These are phyloP conservation scores for Bedellia somnulentella DNA, from an alignment of 2,888 invertebrate species.

Conservation along the genomic window DNA sequence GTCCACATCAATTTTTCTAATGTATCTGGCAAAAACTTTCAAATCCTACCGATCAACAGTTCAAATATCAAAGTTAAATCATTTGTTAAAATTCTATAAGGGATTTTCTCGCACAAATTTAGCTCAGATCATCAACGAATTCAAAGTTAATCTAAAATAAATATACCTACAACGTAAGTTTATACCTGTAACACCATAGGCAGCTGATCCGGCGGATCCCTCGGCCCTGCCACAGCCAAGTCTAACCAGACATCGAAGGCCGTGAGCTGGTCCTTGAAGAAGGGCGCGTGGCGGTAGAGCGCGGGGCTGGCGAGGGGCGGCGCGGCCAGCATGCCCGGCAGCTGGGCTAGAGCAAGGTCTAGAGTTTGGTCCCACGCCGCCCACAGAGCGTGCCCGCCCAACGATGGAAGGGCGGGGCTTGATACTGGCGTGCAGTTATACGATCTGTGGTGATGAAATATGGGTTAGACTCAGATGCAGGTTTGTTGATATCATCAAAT, in stretches of 20 bases:
- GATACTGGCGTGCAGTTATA: slow-evolving; percentile 98
- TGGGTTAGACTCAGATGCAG: too few species aligned
- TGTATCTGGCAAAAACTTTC: too few species aligned
- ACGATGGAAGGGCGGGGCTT: slow-evolving; percentile 86
- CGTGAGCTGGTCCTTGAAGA: slow-evolving; percentile 97
- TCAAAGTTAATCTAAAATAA: too few species aligned
- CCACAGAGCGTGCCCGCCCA: slow-evolving; percentile 91
- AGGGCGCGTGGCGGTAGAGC: slow-evolving; percentile 77
- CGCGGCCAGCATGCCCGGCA: slow-evolving; percentile 66
- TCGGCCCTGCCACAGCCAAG: slow-evolving; percentile 55
- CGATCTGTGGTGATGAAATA: too few species aligned
- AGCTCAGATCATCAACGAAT: too few species aligned
- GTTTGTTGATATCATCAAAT: too few species aligned
- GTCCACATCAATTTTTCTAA: too few species aligned
- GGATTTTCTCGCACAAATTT: too few species aligned
- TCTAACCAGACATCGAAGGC: slow-evolving; percentile 96
- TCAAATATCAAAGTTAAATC: too few species aligned
- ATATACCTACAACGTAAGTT: too few species aligned
- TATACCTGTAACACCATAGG: slow-evolving; percentile 97
- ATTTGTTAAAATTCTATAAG: too few species aligned
- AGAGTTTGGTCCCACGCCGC: slow-evolving; percentile 97
- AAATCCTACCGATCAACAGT: too few species aligned
- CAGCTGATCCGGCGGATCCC: slow-evolving; percentile 92
- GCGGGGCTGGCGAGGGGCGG: slow-evolving; percentile 23
- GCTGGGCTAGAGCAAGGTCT: slow-evolving; percentile 89